Evolutionary conservation across 1,140 invertebrate genomes (phyloP), one percentile per base, ranked within the genome.

Genomic region (Diachasma alloeum): DNA sequence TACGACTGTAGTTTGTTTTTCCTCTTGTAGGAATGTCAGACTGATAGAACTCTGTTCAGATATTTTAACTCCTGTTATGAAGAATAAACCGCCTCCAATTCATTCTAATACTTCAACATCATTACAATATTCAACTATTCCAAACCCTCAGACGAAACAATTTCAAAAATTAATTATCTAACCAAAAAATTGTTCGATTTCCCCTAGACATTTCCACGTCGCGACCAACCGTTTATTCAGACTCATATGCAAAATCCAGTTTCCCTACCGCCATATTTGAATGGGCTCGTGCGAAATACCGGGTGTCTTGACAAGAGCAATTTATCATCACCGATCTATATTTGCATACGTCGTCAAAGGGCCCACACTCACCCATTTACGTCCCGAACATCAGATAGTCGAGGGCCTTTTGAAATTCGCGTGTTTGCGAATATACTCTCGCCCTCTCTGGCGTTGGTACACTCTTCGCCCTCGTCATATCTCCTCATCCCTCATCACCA

Each of bases 251-350:
- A 24, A 26, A 76, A 76, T 76, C 75, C 75, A 37, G 75, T 76
- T 76, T 75, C 24, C 69, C 68, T 24, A 44, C 59, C 39, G 78
- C 77, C 76, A 75, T 70, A 73, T 80, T 80, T 80, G 44, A 80
- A 80, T 80, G 79, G 83, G 83, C 86, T 88, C 84, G 88, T 88
- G 86, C 86, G 87, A 89, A 89, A 89, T 87, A 85, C 87, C 86
- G 86, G 84, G 83, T 87, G 87, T 85, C 87, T 87, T 88, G 87
- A 88, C 88, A 86, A 87, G 87, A 88, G 87, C 87, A 90, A 90
- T 90, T 90, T 90, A 90, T 89, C 88, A 90, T 88, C 85, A 86
- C 88, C 87, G 86, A 90, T 90, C 88, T 90, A 86, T 89, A 89
- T 90, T 90, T 90, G 88, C 88, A 90, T 90, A 89, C 85, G 87